Conservation (phyloP, 2,888 invertebrate species). For the Drosophila greeni region DNA sequence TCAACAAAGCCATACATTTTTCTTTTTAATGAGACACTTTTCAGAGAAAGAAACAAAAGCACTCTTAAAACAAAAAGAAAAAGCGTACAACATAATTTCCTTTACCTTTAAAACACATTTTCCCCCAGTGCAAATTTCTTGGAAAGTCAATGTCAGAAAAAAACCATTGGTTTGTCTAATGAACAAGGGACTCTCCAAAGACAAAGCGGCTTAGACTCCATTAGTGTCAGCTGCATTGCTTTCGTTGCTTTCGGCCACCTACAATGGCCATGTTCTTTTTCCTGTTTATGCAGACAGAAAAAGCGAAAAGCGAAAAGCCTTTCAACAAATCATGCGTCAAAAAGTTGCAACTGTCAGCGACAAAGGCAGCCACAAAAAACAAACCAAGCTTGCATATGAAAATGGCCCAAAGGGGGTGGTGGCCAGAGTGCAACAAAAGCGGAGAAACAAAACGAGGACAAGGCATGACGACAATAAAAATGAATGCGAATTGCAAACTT, state of each 20-base stretch:
- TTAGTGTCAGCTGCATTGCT: conserved; percentile 35
- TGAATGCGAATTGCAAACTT: conserved; percentile 69
- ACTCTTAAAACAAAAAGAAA: neutral
- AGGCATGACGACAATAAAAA: conserved; percentile 68
- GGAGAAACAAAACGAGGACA: conserved; percentile 55
- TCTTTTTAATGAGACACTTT: neutral
- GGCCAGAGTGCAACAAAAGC: conserved; percentile 46
- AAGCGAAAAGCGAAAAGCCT: conserved; percentile 63
- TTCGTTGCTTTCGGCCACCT: conserved; percentile 30
- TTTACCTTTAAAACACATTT: neutral
- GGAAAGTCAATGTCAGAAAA: conserved; percentile 22
- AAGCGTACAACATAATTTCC: no score
- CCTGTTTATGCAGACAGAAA: conserved; percentile 51
- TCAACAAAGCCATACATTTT: neutral
- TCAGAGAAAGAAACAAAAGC: neutral
- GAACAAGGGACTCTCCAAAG: conserved; percentile 17
- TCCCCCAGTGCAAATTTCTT: neutral
- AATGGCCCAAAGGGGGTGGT: conserved; percentile 41
- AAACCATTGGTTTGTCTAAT: conserved; percentile 8
- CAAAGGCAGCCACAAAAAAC: conserved; percentile 33
- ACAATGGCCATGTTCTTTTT: conserved; percentile 52
- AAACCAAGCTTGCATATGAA: conserved; percentile 51
- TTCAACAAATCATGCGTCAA: conserved; percentile 72
- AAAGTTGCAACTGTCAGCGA: conserved; percentile 67
- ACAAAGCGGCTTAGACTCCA: conserved; percentile 32